Evolutionary conservation across 2,888 invertebrate species (phyloP).

Genomic region (Mycalesis mineus): DNA sequence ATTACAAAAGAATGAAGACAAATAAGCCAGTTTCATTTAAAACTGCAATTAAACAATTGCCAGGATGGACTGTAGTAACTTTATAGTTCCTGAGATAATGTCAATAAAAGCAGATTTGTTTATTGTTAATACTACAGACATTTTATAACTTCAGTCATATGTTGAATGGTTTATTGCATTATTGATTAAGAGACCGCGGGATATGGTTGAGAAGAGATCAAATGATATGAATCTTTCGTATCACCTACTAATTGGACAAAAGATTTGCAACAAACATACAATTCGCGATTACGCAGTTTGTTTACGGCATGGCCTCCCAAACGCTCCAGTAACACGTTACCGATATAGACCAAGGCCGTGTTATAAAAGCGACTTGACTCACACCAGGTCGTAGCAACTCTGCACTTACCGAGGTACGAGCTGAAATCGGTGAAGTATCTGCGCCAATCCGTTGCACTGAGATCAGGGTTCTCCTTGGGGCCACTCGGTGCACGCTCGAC

Average conservation of each 20-base stretch:
- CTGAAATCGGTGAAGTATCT: slow-evolving; percentile 73
- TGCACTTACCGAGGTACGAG: slow-evolving; percentile 72
- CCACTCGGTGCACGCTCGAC: slow-evolving; percentile 59
- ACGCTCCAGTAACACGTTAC: slow-evolving; percentile 67
- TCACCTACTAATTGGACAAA: slow-evolving; percentile 2
- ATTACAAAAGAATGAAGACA: not conserved
- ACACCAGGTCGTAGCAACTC: slow-evolving; percentile 43
- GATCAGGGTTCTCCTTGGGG: slow-evolving; percentile 56
- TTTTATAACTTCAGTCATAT: not conserved
- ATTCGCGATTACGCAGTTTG: slow-evolving; percentile 62
- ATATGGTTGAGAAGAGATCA: no score
- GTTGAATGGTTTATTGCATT: no score
- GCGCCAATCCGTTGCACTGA: slow-evolving; percentile 66
- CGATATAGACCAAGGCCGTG: slow-evolving; percentile 72
- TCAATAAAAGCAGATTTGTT: not conserved
- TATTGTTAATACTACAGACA: not conserved
- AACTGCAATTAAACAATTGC: not conserved
- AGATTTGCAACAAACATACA: slow-evolving; percentile 32
- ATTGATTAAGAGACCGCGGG: no score
- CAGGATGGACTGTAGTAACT: not conserved
- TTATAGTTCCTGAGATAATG: not conserved
- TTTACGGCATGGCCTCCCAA: slow-evolving; percentile 60
- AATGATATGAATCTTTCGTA: not conserved
- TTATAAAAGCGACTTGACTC: slow-evolving; percentile 64
- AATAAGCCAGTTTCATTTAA: not conserved